A percentile compares a stretch with the other conserved stretches of the same genome.
phyloP scores from a whole-genome alignment of 2,888 invertebrate species.

The Eristalis tenax region DNA sequence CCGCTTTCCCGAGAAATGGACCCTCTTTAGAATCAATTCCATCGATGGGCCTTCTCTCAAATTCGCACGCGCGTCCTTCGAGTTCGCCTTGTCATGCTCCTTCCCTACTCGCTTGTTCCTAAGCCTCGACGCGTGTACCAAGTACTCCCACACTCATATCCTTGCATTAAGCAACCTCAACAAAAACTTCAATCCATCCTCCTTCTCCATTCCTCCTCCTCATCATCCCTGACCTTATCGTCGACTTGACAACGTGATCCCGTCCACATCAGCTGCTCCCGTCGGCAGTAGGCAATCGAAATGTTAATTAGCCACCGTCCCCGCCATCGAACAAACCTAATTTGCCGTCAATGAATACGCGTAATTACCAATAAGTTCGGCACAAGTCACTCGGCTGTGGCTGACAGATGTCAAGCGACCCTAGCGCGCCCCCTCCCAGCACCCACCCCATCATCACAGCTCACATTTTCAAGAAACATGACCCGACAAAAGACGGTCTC shows the following conservation, averaged over 20 bases:
- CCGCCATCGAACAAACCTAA: slow-evolving; percentile 19
- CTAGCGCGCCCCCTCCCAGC: neutral
- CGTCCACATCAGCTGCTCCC: neutral
- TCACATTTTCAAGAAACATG: neutral
- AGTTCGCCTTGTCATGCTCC: too few species aligned
- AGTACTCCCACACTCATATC: too few species aligned
- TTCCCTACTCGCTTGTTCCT: too few species aligned
- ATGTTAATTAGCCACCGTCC: neutral
- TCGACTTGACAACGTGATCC: neutral
- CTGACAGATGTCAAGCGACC: slow-evolving; percentile 37
- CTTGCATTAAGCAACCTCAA: too few species aligned
- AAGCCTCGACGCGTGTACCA: too few species aligned
- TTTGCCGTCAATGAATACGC: slow-evolving; percentile 21
- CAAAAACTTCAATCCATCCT: neutral
- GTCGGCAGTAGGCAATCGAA: slow-evolving; percentile 14
- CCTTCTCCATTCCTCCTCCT: neutral
- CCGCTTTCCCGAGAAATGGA: too few species aligned
- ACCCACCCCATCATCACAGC: too few species aligned
- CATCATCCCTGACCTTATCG: neutral
- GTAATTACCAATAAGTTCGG: slow-evolving; percentile 36
- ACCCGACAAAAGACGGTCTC: neutral
- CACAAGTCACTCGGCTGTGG: slow-evolving; percentile 18
- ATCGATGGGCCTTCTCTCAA: too few species aligned
- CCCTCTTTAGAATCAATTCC: too few species aligned
- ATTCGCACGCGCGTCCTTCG: too few species aligned